Evolutionary conservation across 2,888 invertebrate species (phyloP).

Genomic region (Pristionchus japonicus): DNA sequence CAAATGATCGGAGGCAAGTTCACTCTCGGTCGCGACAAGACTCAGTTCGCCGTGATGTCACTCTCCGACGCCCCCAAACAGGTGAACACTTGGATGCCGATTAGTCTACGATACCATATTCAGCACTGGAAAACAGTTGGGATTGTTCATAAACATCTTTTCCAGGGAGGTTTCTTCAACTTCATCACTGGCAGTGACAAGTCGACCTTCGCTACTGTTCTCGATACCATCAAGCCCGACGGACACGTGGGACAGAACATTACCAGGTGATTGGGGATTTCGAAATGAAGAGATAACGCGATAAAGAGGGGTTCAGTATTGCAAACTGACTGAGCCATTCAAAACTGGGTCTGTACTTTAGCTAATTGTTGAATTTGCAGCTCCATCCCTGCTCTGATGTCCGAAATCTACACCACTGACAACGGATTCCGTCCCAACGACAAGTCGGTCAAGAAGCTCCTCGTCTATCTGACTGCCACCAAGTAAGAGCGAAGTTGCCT

Average conservation of each 20-base stretch:
- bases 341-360: too few relatives aligned
- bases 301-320: too few relatives aligned
- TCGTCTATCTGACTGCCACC: conserved; percentile 64
- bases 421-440: conserved; percentile 6
- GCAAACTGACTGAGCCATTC: too few relatives aligned
- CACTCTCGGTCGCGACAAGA: not conserved
- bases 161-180: conserved; percentile 32
- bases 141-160: not conserved
- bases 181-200: conserved; percentile 4
- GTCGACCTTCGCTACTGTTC: not conserved
- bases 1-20: not conserved
- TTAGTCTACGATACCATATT: too few relatives aligned
- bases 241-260: conserved; percentile 41
- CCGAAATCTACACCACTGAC: conserved; percentile 1
- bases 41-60: conserved; percentile 25
- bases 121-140: too few relatives aligned
- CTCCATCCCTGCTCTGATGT: not conserved
- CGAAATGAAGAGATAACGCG: too few relatives aligned
- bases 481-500: conserved; percentile 50
- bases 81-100: not conserved
- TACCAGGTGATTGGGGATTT: too few relatives aligned
- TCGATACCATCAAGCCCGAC: not conserved
- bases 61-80: not conserved
- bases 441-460: conserved; percentile 46
- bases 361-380: conserved; percentile 2